Evolutionary conservation across 2,888 invertebrate species (phyloP), one percentile per base, ranked within the genome.

Genomic region (Muscina levida): DNA sequence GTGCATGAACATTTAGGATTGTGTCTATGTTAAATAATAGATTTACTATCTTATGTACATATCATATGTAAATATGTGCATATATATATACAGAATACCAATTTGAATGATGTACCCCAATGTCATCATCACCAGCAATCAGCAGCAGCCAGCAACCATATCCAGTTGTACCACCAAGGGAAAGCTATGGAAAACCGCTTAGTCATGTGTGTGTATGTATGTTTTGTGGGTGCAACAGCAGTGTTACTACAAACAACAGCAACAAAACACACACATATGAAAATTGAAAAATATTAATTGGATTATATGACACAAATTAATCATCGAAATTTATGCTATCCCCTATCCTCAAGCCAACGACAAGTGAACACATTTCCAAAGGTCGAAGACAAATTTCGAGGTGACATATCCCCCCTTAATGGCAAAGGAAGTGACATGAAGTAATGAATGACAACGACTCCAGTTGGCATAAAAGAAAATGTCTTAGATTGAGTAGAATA

Each of bases 261-360:
- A n/a, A n/a, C 6, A n/a, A 44, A 11, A 44, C 11, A 11, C 13
- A 44, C 11, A 44, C 31, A 56, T n/a, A 56, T 56, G 59, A 11
- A 59, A 37, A 59, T 37, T 59, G 17, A 19, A 59, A 19, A 59
- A 39, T 59, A 53, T 39, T 59, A 59, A 59, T 59, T 59, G 37
- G 59, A 59, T 59, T 59, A 59, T 59, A 59, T 19, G 59, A 59
- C 39, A 59, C 59, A 59, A 39, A 59, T 59, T 59, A 59, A 59
- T 59, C 59, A 37, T 39, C 11, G 10, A 59, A 59, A 59, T 53
- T 22, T 53, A 53, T 53, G 53, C 53, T 48, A 19, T 22, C 48
- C 19, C 2, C 51, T 31, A 8, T 31, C 51, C 11, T 24, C 48
- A 48, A 19, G 19, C 19, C 6, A 37, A 10, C 4, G 37, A 10